Percentiles rank a stretch among this genome's conserved stretches.
These are phyloP conservation scores for Sebastes taczanowskii DNA, from an alignment of 2,797 vertebrate species.

Conservation along the genomic window DNA sequence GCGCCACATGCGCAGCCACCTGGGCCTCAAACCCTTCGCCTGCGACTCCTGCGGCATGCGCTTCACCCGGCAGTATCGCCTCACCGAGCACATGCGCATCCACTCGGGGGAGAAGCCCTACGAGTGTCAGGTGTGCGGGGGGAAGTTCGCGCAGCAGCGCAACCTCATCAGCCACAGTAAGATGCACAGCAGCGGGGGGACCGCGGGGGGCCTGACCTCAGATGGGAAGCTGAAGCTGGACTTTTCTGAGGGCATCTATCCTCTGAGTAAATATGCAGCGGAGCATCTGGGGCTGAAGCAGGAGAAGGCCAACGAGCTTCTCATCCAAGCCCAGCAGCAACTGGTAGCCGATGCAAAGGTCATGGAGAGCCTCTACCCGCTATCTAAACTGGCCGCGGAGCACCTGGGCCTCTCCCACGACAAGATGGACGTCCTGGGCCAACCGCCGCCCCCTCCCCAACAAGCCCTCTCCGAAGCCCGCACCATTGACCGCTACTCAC, in stretches of 20 bases:
- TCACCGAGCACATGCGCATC: slow-evolving; percentile 99
- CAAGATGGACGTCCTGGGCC: slow-evolving; percentile 91
- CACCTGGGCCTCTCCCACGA: slow-evolving; percentile 94
- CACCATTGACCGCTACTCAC: slow-evolving; percentile 95
- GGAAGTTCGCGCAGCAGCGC: slow-evolving; percentile 98
- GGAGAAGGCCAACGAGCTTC: slow-evolving; percentile 91
- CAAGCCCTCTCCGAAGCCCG: slow-evolving; percentile 86
- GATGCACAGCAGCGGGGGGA: slow-evolving; percentile 94
- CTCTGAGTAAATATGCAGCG: slow-evolving; percentile 93
- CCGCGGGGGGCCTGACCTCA: slow-evolving; percentile 74
- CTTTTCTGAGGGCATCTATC: slow-evolving; percentile 94
- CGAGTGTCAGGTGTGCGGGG: slow-evolving; percentile 97
- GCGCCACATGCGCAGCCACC: slow-evolving; percentile 98
- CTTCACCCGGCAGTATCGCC: slow-evolving; percentile 99
- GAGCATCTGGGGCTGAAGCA: slow-evolving; percentile 96
- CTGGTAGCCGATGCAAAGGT: slow-evolving; percentile 93
- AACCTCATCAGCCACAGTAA: slow-evolving; percentile 99
- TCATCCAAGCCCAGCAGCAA: slow-evolving; percentile 92
- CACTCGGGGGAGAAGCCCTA: slow-evolving; percentile 99
- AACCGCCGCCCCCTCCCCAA: slow-evolving; percentile 85
- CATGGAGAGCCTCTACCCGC: slow-evolving; percentile 95
- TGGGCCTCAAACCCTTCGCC: slow-evolving; percentile 98
- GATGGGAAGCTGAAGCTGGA: slow-evolving; percentile 96
- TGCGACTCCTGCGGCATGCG: slow-evolving; percentile 99
- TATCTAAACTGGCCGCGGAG: slow-evolving; percentile 93